Evolutionary conservation across 1,140 invertebrate genomes (phyloP), one percentile per base, ranked within the genome.

Genomic region (Neodiprion lecontei): DNA sequence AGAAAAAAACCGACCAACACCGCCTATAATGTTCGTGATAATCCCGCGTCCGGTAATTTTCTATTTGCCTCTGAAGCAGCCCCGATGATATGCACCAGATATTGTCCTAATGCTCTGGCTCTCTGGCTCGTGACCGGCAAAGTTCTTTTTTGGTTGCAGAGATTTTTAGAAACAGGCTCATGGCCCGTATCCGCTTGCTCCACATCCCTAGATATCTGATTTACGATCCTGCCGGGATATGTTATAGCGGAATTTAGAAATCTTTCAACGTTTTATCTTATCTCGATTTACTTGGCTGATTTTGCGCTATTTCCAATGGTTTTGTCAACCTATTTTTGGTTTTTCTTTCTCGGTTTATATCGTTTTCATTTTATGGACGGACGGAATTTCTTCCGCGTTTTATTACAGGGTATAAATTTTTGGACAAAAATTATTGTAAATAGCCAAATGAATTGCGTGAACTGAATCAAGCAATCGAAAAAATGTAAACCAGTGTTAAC

Each of bases 31-130:
- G 28, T 5, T 40, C 28, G 28, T 5, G 28, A 12, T 12, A 61
- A 14, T 61, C 5, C 53, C n/a, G n/a, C 53, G 53, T 40, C 28
- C 28, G 1, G 61, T 14, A 14, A 65, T 65, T 21, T 65, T 7
- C 61, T 21, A 65, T 65, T 65, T 14, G 12, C 61, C 61, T 65
- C 61, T 65, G 12, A 1, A 65, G 61, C 7, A 17, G 12, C 4
- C 61, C 61, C 61, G 73, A 76, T 70, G 81, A 82, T 77, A 82
- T 82, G 81, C 80, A 83, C 80, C 73, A 84, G 81, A 84, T 84
- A 82, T 80, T 67, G 75, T 78, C 79, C 70, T 83, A 83, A 83
- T 80, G 76, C 73, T 14, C 53, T 61, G 5, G 53, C n/a, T 61
- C 9, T 53, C 50, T 53, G 10, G 53, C 53, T 61, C 53, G 28